Conservation (phyloP, 2,797 vertebrate species). For the Hemibagrus guttatus region DNA sequence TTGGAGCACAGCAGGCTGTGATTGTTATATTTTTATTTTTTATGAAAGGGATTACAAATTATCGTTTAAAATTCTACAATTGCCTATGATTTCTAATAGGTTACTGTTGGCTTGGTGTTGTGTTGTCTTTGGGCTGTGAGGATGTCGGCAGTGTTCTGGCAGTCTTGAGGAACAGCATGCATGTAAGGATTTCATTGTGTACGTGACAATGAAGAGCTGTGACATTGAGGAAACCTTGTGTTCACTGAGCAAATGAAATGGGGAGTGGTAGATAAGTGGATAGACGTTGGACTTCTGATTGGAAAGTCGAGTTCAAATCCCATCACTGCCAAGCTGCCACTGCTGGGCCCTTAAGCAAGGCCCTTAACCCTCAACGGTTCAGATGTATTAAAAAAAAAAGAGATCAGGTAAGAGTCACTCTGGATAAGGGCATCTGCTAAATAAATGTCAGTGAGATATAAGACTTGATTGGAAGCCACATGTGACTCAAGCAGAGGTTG, state of each 20-base stretch:
- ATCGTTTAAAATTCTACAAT: constrained; percentile 15
- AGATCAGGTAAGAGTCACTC: too few species aligned
- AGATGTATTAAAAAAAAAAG: too few species aligned
- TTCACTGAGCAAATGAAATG: neutral
- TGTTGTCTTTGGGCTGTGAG: neutral
- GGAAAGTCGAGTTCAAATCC: too few species aligned
- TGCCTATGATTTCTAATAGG: neutral
- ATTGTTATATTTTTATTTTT: constrained; percentile 27
- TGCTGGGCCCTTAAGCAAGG: too few species aligned
- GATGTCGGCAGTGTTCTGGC: neutral
- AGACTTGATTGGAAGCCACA: neutral
- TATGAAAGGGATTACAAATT: neutral
- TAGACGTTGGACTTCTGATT: too few species aligned
- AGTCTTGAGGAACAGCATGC: neutral
- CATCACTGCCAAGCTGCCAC: too few species aligned
- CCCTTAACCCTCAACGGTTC: too few species aligned
- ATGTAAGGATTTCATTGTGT: neutral
- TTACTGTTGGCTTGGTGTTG: neutral
- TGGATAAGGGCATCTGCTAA: too few species aligned
- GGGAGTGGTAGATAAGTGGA: too few species aligned
- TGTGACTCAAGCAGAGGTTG: neutral
- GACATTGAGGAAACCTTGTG: neutral
- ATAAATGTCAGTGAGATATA: neutral
- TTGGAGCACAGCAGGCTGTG: neutral
- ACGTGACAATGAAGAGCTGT: neutral